Evolutionary conservation across 30 jellyfish, hydroid and myxozoan genomes (phyloP).

Genomic region (Turritopsis rubra): DNA sequence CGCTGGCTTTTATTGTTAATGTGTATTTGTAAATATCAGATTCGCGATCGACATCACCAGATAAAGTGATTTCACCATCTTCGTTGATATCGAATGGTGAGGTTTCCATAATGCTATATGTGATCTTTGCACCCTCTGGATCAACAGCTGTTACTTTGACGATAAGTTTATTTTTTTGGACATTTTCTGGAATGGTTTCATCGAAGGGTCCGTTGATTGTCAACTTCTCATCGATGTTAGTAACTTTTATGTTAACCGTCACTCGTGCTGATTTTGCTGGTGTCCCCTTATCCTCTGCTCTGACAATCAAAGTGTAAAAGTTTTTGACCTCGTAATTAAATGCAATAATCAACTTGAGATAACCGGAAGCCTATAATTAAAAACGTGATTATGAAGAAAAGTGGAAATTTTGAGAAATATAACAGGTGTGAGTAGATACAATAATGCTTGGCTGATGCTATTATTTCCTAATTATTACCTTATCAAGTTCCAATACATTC

Average conservation of each 20-base stretch:
- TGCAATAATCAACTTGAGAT: constrained; percentile 2
- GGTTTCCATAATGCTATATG: neutral
- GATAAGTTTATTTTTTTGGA: neutral
- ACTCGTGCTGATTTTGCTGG: constrained; percentile 36
- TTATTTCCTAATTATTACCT: constrained; percentile 1
- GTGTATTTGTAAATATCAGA: constrained; percentile 3
- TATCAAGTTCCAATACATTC: constrained; percentile 37
- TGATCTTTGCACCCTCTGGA: constrained; percentile 7
- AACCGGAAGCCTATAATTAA: neutral
- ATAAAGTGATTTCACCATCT: constrained; percentile 43
- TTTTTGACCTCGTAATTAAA: constrained; percentile 58
- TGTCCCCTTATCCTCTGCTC: constrained; percentile 71
- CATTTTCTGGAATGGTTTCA: constrained; percentile 2
- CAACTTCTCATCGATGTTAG: neutral
- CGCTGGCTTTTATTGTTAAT: constrained; percentile 38
- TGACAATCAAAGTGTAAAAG: constrained; percentile 39
- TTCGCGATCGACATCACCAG: constrained; percentile 51
- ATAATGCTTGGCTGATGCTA: too few relatives aligned
- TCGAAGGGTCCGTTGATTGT: neutral
- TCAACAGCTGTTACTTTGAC: constrained; percentile 53
- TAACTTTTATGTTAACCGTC: constrained; percentile 21
- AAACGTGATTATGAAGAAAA: neutral
- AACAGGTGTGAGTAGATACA: too few relatives aligned
- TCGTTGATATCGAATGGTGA: neutral
- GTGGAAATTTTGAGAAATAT: neutral